Base-by-base conservation (phyloP, 2,113 vertebrate genomes). In the Oryctolagus cuniculus region DNA sequence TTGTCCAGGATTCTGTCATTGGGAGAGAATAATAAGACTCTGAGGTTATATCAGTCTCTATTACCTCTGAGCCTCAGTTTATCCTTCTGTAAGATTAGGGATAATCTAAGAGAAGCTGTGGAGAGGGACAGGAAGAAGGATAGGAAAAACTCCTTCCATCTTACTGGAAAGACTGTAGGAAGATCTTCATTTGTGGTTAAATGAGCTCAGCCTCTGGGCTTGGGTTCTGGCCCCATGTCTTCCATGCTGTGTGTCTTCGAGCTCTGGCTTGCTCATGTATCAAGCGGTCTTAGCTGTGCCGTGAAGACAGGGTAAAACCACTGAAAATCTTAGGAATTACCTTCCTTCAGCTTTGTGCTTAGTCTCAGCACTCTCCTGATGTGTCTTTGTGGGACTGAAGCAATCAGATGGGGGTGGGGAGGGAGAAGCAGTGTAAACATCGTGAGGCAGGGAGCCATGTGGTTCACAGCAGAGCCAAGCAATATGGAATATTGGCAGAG, bases 401-500 rank as follows among this genome's bases (percentile, higher is more conserved):
- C 88, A 94, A 63, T 75, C 72, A 95, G 89, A 85, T 89, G 83
- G 83, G 31, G 66, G 87, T 88, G 55, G 75, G 36, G 86, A 94
- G 70, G 19, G 86, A 96, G 91, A 95, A 78, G 61, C 44, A 72
- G 64, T 67, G 55, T 92, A 96, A 96, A 96, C 87, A 96, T 79
- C 83, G 21, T 3, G 1, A 86, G 94, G 96, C 95, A 92, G 61
- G 58, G 78, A 91, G 94, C 96, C 96, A 96, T 95, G 86, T 92
- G 90, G 91, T 94, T 96, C 66, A 89, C 80, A 91, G 83, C 36
- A 89, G 89, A 92, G 89, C 94, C 55, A 92, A 95, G 93, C 91
- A 93, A 89, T 96, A 94, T 63, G 86, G 93, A 92, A 53, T 31
- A 55, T 69, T 96, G 96, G 96, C 95, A 97, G 89, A 95, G 44